Percentiles rank a stretch among this genome's conserved stretches.
Conservation (phyloP, 2,888 invertebrate species). For the Plagodis dolabraria region DNA sequence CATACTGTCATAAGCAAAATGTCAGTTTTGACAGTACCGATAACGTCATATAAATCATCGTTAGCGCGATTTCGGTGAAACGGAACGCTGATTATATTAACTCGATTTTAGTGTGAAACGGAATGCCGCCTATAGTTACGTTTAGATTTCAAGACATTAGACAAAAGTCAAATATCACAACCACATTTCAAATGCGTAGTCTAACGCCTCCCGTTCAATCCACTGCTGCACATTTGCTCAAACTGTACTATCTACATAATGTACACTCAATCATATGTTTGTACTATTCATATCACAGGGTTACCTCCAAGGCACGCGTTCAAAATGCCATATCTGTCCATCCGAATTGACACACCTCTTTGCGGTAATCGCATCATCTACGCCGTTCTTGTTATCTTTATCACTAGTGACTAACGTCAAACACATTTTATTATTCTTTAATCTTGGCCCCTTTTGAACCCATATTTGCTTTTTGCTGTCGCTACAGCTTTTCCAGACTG, state of each 20-base stretch:
- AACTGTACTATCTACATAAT: slow-evolving; percentile 1
- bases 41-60: no score
- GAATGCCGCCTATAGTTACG: not conserved
- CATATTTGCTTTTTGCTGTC: slow-evolving; percentile 89
- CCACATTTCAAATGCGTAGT: not conserved
- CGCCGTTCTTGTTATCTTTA: slow-evolving; percentile 54
- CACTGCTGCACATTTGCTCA: not conserved
- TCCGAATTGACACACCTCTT: slow-evolving; percentile 83
- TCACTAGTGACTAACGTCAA: slow-evolving; percentile 57
- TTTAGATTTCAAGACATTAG: not conserved
- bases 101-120: no score
- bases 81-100: no score
- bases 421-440: slow-evolving; percentile 67
- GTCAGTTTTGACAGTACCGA: no score
- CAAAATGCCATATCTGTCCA: slow-evolving; percentile 89
- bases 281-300: slow-evolving; percentile 39
- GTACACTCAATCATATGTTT: slow-evolving; percentile 29
- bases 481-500: slow-evolving; percentile 89
- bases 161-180: not conserved
- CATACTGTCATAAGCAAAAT: no score
- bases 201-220: not conserved
- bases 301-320: slow-evolving; percentile 87
- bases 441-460: slow-evolving; percentile 81
- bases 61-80: no score
- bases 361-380: slow-evolving; percentile 80